These are phyloP conservation scores for Oplegnathus fasciatus DNA, from an alignment of 2,113 vertebrate species.

Conservation along the genomic window DNA sequence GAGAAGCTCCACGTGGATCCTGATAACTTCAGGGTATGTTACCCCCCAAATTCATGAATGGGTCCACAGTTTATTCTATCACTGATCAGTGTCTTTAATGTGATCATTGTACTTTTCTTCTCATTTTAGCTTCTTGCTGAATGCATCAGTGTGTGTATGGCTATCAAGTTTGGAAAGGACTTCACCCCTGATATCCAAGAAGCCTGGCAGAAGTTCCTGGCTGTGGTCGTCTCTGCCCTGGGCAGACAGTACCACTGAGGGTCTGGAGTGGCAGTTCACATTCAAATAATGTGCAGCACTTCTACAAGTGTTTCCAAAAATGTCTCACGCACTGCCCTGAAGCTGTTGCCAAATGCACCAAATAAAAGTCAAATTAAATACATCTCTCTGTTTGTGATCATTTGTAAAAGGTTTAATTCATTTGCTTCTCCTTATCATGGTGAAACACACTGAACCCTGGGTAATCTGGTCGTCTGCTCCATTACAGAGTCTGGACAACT, in stretches of 20 bases:
- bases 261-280: neutral
- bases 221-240: constrained; percentile 62
- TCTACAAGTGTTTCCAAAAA: neutral
- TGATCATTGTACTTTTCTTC: neutral
- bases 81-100: neutral
- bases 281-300: neutral
- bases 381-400: neutral
- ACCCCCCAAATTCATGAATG: neutral
- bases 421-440: no score
- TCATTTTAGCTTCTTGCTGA: constrained; percentile 29
- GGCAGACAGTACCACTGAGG: constrained; percentile 57
- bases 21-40: constrained; percentile 88
- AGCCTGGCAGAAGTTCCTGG: constrained; percentile 86
- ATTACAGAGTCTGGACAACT: no score
- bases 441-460: no score
- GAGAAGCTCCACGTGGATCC: constrained; percentile 90
- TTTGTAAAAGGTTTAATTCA: neutral
- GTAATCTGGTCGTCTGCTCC: no score
- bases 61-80: neutral
- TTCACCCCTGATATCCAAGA: constrained; percentile 80
- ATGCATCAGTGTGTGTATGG: constrained; percentile 61
- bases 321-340: neutral
- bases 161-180: constrained; percentile 52
- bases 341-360: constrained; percentile 5
- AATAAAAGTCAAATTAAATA: constrained; percentile 21